A percentile compares a stretch with the other conserved stretches of the same genome.
Conservation (phyloP, 1,140 invertebrate species). For the Penaeus indicus region DNA sequence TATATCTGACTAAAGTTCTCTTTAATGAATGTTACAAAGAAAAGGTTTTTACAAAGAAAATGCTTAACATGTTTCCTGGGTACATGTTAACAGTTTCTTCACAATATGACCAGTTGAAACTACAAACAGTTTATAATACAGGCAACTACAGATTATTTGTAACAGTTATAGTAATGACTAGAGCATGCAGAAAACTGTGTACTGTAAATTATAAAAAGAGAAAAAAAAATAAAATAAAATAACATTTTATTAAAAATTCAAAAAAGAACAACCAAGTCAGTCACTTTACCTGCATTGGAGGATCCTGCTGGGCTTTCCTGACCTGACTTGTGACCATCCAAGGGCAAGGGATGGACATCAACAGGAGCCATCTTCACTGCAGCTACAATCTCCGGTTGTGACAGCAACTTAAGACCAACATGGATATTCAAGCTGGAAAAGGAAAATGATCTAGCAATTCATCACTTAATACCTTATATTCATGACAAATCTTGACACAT, state of each 20-base stretch:
- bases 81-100: too few species aligned
- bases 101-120: too few species aligned
- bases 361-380: constrained; percentile 51
- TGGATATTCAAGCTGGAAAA: constrained; percentile 62
- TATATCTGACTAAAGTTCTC: too few species aligned
- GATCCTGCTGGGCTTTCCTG: constrained; percentile 32
- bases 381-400: constrained; percentile 62
- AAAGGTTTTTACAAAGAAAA: too few species aligned
- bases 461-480: not conserved
- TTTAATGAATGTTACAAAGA: too few species aligned
- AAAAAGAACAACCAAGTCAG: not conserved
- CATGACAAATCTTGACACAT: not conserved
- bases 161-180: too few species aligned
- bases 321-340: constrained; percentile 29
- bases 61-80: too few species aligned
- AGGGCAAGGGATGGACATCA: constrained; percentile 48
- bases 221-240: not conserved
- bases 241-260: not conserved
- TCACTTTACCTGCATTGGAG: not conserved
- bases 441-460: not conserved
- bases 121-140: too few species aligned
- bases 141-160: too few species aligned
- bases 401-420: constrained; percentile 64
- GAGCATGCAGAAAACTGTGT: too few species aligned
- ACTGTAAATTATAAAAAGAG: not conserved